Evolutionary conservation across 2,797 vertebrate species (phyloP).

Genomic region (Acipenser ruthenus): DNA sequence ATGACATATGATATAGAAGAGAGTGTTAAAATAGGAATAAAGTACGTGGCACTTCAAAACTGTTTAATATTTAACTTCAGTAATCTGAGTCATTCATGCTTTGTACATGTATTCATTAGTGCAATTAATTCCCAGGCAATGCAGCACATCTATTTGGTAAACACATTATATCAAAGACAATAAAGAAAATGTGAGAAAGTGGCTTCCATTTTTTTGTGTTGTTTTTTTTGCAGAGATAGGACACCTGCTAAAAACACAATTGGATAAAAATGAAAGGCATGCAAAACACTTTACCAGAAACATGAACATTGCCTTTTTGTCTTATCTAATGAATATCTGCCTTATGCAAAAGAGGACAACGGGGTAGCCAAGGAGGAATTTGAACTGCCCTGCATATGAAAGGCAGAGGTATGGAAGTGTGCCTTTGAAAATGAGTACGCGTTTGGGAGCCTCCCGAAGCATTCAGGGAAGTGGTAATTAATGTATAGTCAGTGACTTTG

Average conservation of each 20-base stretch:
- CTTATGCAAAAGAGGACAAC: slow-evolving; percentile 63
- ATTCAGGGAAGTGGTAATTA: slow-evolving; percentile 69
- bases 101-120: not conserved
- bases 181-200: too few species aligned
- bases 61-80: too few species aligned
- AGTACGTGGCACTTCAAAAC: too few species aligned
- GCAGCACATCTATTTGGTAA: not conserved
- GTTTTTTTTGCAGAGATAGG: slow-evolving; percentile 17
- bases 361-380: slow-evolving; percentile 50
- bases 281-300: slow-evolving; percentile 59
- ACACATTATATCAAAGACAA: not conserved
- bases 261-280: slow-evolving; percentile 69
- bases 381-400: slow-evolving; percentile 65
- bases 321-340: slow-evolving; percentile 60
- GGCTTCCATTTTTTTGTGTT: too few species aligned
- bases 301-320: slow-evolving; percentile 64
- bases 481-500: slow-evolving; percentile 69
- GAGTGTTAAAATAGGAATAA: too few species aligned
- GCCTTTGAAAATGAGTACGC: slow-evolving; percentile 63
- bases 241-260: slow-evolving; percentile 72
- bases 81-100: not conserved
- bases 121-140: not conserved
- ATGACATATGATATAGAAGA: too few species aligned
- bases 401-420: slow-evolving; percentile 62
- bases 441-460: slow-evolving; percentile 54